Base-by-base conservation (phyloP, 1,140 invertebrate species). In the Nebria ingens region DNA sequence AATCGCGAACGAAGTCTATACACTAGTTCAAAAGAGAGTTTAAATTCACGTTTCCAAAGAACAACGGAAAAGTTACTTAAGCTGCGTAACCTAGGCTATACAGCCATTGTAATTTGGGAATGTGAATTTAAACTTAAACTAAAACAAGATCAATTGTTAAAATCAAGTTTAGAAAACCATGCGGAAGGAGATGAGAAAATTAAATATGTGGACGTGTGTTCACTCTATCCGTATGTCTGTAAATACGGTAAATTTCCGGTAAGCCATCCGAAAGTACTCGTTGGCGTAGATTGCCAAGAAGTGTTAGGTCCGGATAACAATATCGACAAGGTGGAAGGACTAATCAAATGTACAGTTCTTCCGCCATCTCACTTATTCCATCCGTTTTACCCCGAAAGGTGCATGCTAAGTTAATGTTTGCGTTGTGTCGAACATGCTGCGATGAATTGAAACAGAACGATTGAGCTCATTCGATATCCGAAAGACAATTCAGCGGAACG, bases 111-210 rank as follows among this genome's bases (percentile, higher is more conserved):
- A 6, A 45, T 45, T 4, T 45, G 15, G 40, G 40, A 45, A 17
- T 45, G 25, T 34, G 25, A 34, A 34, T 34, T 34, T 34, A 6
- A n/a, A 34, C 6, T 9, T 9, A 34, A 9, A 9, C n/a, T 34
- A 34, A 34, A 34, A 34, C 25, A 34, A n/a, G 25, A 34, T 34
- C 6, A 34, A 34, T 9, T 9, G 6, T 34, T 34, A n/a, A 6
- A n/a, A n/a, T 34, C 25, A n/a, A n/a, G n/a, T n/a, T n/a, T n/a
- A n/a, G n/a, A n/a, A n/a, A n/a, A n/a, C n/a, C n/a, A n/a, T n/a
- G n/a, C n/a, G n/a, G n/a, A n/a, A n/a, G n/a, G n/a, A n/a, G n/a
- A 53, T 51, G 68, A 72, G 59, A 63, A 64, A 62, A 71, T 71
- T 23, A 57, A 58, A 55, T 72, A 71, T 53, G 29, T 64, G 0